Conservation (phyloP, 1,140 invertebrate genomes). For the Propsilocerus akamusi region DNA sequence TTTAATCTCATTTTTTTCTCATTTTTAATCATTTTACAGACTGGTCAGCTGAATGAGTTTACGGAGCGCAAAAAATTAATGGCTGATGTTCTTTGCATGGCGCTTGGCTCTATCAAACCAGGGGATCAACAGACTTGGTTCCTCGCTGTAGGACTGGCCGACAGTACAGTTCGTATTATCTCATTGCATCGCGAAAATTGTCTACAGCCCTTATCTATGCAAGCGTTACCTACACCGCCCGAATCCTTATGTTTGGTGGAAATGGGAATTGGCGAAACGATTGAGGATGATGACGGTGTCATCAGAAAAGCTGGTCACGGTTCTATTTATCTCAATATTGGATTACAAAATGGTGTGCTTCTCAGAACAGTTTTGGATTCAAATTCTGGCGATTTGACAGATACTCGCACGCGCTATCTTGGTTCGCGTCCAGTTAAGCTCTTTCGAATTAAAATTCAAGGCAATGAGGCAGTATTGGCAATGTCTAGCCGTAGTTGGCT, state of each 20-base stretch:
- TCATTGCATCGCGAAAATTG: conserved; percentile 92
- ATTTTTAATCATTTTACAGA: conserved; percentile 35
- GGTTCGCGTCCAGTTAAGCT: conserved; percentile 91
- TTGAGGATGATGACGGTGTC: conserved; percentile 29
- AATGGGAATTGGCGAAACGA: conserved; percentile 42
- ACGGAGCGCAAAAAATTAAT: conserved; percentile 94
- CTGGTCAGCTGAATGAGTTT: conserved; percentile 95
- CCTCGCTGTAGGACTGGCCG: conserved; percentile 87
- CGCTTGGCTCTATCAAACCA: conserved; percentile 79
- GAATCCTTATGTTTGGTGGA: conserved; percentile 96
- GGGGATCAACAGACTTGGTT: conserved; percentile 94
- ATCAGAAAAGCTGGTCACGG: conserved; percentile 24
- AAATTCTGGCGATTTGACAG: conserved; percentile 90
- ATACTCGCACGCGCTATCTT: conserved; percentile 90
- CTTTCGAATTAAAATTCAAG: conserved; percentile 89
- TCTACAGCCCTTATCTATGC: conserved; percentile 83
- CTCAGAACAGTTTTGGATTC: conserved; percentile 90
- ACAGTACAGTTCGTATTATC: conserved; percentile 95
- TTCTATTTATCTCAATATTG: conserved; percentile 92
- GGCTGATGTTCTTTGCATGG: conserved; percentile 97
- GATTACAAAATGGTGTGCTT: conserved; percentile 91
- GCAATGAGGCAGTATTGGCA: conserved; percentile 88
- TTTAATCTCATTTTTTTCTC: neutral
- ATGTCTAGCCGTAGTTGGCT: conserved; percentile 97
- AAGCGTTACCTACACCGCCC: conserved; percentile 87